Percentiles rank a stretch among this genome's conserved stretches.
phyloP scores from a whole-genome alignment of 2,888 invertebrate species.

The Sarcophaga variegata region DNA sequence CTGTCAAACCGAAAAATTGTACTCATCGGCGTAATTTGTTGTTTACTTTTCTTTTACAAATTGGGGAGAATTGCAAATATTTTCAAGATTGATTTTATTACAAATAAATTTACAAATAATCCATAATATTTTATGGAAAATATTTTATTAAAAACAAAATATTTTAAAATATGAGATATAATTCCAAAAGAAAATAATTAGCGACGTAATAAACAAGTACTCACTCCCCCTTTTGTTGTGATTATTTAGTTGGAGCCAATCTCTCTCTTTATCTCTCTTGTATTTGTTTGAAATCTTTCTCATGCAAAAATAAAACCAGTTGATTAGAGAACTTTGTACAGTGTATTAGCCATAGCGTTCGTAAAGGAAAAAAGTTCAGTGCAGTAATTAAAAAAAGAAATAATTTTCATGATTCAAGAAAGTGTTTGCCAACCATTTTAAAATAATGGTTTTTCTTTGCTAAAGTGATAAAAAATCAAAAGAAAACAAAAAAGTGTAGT shows the following conservation, averaged over 20 bases:
- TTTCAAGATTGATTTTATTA: not conserved
- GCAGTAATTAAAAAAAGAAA: not conserved
- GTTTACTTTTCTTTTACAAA: constrained; percentile 14
- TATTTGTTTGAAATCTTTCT: constrained; percentile 15
- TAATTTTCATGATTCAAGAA: not conserved
- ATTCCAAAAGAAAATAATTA: not conserved
- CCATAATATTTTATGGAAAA: not conserved
- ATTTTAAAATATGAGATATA: not conserved
- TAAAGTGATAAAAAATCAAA: constrained; percentile 21
- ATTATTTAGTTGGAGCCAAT: constrained; percentile 25
- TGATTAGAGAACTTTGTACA: constrained; percentile 58
- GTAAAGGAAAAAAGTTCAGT: not conserved
- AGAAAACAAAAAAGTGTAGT: not conserved
- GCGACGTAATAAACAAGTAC: not conserved
- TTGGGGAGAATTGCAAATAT: not conserved
- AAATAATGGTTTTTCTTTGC: constrained; percentile 1
- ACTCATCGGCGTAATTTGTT: constrained; percentile 32
- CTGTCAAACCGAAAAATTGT: constrained; percentile 4
- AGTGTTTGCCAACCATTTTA: constrained; percentile 9
- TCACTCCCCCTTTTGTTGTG: constrained; percentile 23
- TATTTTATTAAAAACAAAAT: not conserved
- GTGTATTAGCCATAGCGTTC: constrained; percentile 18
- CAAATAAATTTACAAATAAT: not conserved
- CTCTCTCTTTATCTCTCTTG: not conserved
- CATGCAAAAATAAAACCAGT: constrained; percentile 57